phyloP scores from a whole-genome alignment of 2,888 invertebrate genomes.

The Bugula neritina region DNA sequence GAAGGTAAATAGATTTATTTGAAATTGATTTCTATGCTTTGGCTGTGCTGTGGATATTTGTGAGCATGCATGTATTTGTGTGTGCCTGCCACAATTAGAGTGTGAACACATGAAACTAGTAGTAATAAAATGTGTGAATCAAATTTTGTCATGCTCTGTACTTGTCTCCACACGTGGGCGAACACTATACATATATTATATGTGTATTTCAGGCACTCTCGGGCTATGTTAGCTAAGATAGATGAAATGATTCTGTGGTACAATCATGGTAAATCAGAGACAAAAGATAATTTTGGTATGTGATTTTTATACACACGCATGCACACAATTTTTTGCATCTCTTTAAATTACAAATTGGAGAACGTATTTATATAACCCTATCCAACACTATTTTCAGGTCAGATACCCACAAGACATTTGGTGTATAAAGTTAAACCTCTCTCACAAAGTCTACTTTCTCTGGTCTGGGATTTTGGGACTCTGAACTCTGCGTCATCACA shows the following conservation, averaged over 20 bases:
- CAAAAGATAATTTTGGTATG: constrained; percentile 22
- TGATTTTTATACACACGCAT: not conserved
- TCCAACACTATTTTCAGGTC: no score
- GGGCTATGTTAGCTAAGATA: not conserved
- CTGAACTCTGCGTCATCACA: constrained; percentile 38
- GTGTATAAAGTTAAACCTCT: constrained; percentile 49
- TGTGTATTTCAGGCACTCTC: not conserved
- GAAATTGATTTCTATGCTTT: no score
- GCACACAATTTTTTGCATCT: not conserved
- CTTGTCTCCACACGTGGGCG: no score
- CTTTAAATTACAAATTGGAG: no score
- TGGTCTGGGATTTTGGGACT: constrained; percentile 51
- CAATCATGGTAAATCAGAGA: constrained; percentile 31
- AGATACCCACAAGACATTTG: constrained; percentile 46
- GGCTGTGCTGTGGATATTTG: no score
- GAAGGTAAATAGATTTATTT: constrained; percentile 38
- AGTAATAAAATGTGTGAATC: no score
- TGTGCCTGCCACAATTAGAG: no score
- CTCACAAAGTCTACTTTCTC: constrained; percentile 45
- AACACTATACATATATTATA: not conserved
- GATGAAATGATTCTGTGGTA: not conserved
- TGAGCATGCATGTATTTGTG: no score
- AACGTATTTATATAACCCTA: no score
- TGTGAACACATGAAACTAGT: no score
- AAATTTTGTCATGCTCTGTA: no score